Evolutionary conservation across 2,113 vertebrate genomes (phyloP).

Genomic region (Rhineura floridana): DNA sequence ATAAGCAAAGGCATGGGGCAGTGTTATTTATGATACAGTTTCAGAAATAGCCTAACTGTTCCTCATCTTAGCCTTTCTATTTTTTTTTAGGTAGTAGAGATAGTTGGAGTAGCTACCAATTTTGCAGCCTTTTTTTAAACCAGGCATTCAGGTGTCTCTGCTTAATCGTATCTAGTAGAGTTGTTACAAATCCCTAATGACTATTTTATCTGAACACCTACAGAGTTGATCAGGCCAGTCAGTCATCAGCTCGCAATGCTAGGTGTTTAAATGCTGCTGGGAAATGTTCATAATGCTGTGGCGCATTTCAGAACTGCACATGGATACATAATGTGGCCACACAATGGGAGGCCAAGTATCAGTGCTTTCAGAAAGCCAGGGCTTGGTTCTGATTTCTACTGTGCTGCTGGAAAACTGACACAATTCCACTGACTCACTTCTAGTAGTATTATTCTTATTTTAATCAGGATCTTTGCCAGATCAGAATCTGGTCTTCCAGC

Average conservation of each 20-base stretch:
- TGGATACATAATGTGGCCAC: neutral
- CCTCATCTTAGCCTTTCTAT: no score
- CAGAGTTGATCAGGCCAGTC: neutral
- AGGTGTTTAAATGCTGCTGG: neutral
- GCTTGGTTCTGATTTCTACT: neutral
- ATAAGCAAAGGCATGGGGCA: no score
- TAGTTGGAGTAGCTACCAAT: neutral
- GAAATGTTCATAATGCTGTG: neutral
- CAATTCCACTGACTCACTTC: neutral
- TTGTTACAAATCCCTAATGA: constrained; percentile 2
- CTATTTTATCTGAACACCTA: constrained; percentile 11
- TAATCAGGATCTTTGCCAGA: neutral
- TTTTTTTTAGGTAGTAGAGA: no score
- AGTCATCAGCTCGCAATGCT: neutral
- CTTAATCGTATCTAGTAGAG: neutral
- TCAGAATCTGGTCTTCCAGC: neutral
- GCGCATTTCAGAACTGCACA: neutral
- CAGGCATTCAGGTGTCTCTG: neutral
- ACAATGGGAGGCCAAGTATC: neutral
- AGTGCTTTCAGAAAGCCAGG: neutral
- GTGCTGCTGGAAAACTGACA: neutral
- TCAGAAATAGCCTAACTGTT: no score
- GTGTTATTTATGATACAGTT: no score
- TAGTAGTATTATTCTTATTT: neutral
- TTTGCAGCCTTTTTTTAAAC: neutral